Evolutionary conservation across 2,888 invertebrate genomes (phyloP), one percentile per base, ranked within the genome.

Genomic region (Apodemia zela): DNA sequence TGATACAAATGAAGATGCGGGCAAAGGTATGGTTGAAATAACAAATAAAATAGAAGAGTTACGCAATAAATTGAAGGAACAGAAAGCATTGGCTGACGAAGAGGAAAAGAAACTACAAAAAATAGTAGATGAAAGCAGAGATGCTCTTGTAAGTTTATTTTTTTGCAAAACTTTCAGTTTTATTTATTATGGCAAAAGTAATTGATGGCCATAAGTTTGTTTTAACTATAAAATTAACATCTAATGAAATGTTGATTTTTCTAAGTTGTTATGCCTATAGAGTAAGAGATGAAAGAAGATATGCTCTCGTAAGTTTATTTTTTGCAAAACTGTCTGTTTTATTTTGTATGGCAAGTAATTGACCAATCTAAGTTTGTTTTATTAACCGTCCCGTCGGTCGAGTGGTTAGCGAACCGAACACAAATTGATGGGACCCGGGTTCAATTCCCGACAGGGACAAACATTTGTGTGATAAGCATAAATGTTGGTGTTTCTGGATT

Each of bases 41-140:
- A 78, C 72, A 1, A 78, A 81, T 25, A 89, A 84, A 67, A 78
- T 90, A 7, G 78, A 80, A 65, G 72, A 66, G 35, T 70, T 89
- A 29, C 79, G 84, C 64, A 73, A 77, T 29, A 85, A 87, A 62
- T 73, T 87, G 1, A 78, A 75, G 33, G 83, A 84, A 65, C 77
- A 81, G 57, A 87, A 86, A 67, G 66, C 75, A 4, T 71, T 77
- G 54, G 84, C 84, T 51, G 89, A 90, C 69, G 72, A 76, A 3
- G 87, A 90, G 67, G 92, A 92, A 70, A 84, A 84, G 54, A 78
- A 79, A 68, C 76, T 84, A 60, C 92, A 92, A 67, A 74, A 72
- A 1, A 73, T 77, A 59, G 82, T 90, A n/a, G 85, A 91, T 72
- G 83, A 84, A 64, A 80, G 87, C 65, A 76, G 81, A 42, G 89